Conservation (phyloP, 2,888 invertebrate species). For the Tenodera sinensis region DNA sequence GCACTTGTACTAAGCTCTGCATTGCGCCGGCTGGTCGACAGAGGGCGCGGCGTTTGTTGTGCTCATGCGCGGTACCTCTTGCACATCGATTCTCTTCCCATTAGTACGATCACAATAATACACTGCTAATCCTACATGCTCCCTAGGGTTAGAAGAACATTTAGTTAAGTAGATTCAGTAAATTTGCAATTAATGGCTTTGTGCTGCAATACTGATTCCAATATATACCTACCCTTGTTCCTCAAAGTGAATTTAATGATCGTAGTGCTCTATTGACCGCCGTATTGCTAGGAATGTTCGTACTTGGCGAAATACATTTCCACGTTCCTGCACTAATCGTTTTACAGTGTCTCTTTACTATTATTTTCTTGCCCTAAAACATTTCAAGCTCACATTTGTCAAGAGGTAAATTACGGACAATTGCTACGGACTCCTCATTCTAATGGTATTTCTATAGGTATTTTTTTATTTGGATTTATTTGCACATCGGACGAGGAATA, state of each 20-base stretch:
- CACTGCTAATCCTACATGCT: neutral
- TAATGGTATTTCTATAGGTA: too few species aligned
- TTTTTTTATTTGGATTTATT: too few species aligned
- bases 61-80: neutral
- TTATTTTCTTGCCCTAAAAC: too few species aligned
- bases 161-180: neutral
- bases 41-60: neutral
- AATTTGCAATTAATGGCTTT: neutral
- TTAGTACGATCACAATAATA: neutral
- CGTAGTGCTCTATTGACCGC: neutral
- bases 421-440: too few species aligned
- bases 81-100: neutral
- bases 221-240: neutral
- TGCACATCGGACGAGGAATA: too few species aligned
- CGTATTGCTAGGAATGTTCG: too few species aligned
- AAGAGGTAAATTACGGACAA: too few species aligned
- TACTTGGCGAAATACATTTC: neutral
- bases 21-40: neutral
- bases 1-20: neutral
- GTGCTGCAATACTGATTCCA: neutral
- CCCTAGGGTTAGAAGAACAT: neutral
- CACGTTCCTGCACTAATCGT: neutral
- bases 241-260: neutral
- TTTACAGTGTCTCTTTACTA: neutral
- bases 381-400: too few species aligned